Evolutionary conservation across 1,140 invertebrate species (phyloP), one percentile per base, ranked within the genome.

Genomic region (Drosophila quadrilineata): DNA sequence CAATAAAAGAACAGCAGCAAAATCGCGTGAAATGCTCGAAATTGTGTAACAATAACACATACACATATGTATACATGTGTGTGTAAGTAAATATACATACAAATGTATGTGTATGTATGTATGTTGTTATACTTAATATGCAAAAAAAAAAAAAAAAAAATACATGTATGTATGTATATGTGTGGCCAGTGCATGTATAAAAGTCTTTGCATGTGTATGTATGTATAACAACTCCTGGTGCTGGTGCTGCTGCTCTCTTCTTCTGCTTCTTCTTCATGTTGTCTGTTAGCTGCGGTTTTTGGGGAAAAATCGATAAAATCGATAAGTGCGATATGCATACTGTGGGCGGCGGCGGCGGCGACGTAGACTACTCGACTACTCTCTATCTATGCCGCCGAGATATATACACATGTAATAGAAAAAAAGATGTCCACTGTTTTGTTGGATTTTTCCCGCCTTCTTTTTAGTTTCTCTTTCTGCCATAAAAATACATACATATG

Each of bases 221-320:
- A 46, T 28, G 40, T 14, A 16, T 40, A 21, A 10, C 6, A 3
- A n/a, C 22, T 52, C 17, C 12, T 53, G 35, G 28, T 60, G 43
- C 16, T 48, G 35, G 5, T 38, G 29, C 29, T 40, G 43, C 9
- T 22, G 22, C 22, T 24, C 28, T 28, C 10, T 12, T 45, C 3
- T 2, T 45, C 10, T 22, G 22, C 16, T 22, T 10, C 6, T 12
- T 3, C 19, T 9, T 0, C 10, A 22, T 16, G 17, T 50, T 14
- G 10, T 48, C 24, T 6, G 19, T 38, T 53, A 33, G 28, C 9
- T 43, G 33, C 5, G 35, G 14, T 48, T 40, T 48, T 38, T n/a
- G n/a, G 63, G 54, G 49, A 60, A 53, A 85, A 85, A 84, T 84
- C 77, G 65, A 84, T 84, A 49, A 54, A 63, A 85, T 82, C 77